These are phyloP conservation scores for Drosophila recens DNA, from an alignment of 2,888 invertebrate genomes.

Conservation along the genomic window DNA sequence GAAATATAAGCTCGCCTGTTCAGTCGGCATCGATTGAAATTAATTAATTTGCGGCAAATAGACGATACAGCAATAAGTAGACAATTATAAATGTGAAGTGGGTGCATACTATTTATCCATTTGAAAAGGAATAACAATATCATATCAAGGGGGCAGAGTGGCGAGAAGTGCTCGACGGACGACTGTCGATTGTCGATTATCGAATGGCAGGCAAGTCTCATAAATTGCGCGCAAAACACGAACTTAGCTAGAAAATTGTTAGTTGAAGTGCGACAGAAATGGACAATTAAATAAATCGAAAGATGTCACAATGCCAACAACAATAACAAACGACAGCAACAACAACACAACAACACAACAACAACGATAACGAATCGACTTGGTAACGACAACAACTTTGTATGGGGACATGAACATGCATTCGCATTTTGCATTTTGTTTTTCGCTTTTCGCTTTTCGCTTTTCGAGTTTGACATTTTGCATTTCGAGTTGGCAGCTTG, in stretches of 20 bases:
- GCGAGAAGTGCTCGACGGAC: neutral
- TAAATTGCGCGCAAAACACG: conserved; percentile 61
- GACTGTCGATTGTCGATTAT: neutral
- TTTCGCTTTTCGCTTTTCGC: conserved; percentile 17
- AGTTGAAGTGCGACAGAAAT: conserved; percentile 74
- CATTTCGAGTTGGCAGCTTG: conserved; percentile 48
- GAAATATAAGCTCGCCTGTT: neutral
- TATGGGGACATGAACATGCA: conserved; percentile 38
- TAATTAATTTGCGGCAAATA: conserved; percentile 52
- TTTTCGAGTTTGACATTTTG: conserved; percentile 33
- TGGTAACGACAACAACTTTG: conserved; percentile 35
- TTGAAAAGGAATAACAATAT: conserved; percentile 49
- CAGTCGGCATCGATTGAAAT: conserved; percentile 3
- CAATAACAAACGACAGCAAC: conserved; percentile 28
- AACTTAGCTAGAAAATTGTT: conserved; percentile 71
- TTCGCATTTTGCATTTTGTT: conserved; percentile 27
- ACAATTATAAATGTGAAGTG: conserved; percentile 54
- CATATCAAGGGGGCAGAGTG: conserved; percentile 16
- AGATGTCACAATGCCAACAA: conserved; percentile 65
- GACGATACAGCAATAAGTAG: conserved; percentile 20
- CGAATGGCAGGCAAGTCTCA: conserved; percentile 59
- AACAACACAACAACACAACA: conserved; percentile 24
- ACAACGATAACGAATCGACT: conserved; percentile 29
- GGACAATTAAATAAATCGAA: conserved; percentile 76
- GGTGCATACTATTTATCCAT: conserved; percentile 48